Evolutionary conservation across 2,113 vertebrate genomes (phyloP).

Genomic region (Vimba vimba): DNA sequence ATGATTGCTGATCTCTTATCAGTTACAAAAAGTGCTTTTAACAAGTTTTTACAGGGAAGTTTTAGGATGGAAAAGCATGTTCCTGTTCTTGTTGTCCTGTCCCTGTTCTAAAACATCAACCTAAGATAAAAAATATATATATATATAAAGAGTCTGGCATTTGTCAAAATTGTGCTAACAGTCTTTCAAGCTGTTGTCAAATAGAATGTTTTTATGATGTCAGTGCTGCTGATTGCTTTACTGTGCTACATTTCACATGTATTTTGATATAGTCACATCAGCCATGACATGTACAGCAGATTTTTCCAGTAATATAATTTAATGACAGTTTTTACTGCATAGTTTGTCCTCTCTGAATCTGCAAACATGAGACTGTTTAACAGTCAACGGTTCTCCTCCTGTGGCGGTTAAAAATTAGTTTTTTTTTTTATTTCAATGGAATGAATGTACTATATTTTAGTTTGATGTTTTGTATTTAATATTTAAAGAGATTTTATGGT

Average conservation of each 20-base stretch:
- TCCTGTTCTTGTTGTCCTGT: background rate
- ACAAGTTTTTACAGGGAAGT: background rate
- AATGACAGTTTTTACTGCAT: background rate
- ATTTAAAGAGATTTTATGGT: too few species aligned
- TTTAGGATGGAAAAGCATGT: background rate
- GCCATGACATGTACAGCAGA: background rate
- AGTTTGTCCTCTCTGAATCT: background rate
- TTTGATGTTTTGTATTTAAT: background rate
- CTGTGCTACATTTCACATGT: background rate
- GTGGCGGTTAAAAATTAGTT: too few species aligned
- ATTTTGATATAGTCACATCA: background rate
- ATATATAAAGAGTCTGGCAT: background rate
- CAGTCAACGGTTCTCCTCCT: too few species aligned
- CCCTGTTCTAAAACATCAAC: background rate
- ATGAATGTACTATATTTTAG: too few species aligned
- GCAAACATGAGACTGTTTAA: background rate
- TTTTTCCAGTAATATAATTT: background rate
- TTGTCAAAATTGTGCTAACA: background rate
- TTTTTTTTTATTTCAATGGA: too few species aligned
- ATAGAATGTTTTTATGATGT: background rate
- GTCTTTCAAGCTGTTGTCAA: background rate
- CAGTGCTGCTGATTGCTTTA: background rate
- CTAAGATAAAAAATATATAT: background rate
- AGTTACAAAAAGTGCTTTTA: constrained; percentile 2
- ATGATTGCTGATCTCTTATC: background rate